phyloP scores from a whole-genome alignment of 2,113 vertebrate species.

The Theristicus caerulescens region DNA sequence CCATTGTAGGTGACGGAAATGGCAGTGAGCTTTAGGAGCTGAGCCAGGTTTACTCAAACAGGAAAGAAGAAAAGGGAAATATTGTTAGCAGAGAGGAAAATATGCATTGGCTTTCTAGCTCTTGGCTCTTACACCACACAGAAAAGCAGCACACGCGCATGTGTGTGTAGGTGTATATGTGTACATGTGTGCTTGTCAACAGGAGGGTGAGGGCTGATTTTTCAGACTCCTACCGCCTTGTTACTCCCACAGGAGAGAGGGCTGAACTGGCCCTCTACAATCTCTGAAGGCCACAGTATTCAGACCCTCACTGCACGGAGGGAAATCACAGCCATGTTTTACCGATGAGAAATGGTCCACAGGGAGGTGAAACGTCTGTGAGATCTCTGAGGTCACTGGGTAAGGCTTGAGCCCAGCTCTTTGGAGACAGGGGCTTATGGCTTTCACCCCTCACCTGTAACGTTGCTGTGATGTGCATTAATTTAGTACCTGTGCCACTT shows the following conservation, averaged over 20 bases:
- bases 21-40: not conserved
- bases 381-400: not conserved
- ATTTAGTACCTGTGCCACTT: not conserved
- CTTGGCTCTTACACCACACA: not conserved
- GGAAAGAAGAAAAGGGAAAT: slow-evolving; percentile 41
- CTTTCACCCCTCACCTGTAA: not conserved
- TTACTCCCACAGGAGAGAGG: not conserved
- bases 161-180: no score
- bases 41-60: not conserved
- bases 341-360: not conserved
- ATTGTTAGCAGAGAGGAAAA: not conserved
- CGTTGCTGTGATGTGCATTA: not conserved
- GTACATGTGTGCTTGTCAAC: not conserved
- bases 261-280: not conserved
- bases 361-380: not conserved
- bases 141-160: not conserved
- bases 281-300: not conserved
- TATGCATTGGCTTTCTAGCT: not conserved
- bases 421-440: not conserved
- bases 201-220: not conserved
- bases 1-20: not conserved
- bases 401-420: not conserved
- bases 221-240: not conserved
- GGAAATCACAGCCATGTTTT: not conserved
- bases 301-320: not conserved